These are phyloP conservation scores for Agonopterix alstromeriana DNA, from an alignment of 2,888 invertebrate species.

Conservation along the genomic window DNA sequence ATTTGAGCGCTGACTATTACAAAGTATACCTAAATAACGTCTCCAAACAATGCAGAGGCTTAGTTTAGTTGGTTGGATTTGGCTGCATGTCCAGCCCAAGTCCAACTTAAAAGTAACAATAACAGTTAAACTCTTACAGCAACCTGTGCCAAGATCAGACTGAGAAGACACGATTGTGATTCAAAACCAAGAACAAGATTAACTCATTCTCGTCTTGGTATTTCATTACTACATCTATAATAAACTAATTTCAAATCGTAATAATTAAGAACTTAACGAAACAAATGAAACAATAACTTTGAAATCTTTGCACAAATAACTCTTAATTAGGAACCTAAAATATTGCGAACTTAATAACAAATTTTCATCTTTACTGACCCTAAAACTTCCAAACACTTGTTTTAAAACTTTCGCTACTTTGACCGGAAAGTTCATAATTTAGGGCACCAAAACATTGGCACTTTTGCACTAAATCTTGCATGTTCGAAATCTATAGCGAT, in stretches of 20 bases:
- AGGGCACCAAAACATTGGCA: conserved; percentile 26
- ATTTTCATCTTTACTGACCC: conserved; percentile 27
- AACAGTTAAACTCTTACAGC: background rate
- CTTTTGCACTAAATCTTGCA: conserved; percentile 29
- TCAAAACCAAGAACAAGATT: background rate
- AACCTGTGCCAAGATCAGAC: background rate
- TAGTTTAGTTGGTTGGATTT: too few relatives aligned
- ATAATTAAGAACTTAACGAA: too few relatives aligned
- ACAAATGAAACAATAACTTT: too few relatives aligned
- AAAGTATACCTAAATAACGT: too few relatives aligned
- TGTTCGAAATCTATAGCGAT: conserved; percentile 29
- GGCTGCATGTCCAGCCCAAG: too few relatives aligned
- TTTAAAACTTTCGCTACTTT: background rate
- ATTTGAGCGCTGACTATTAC: too few relatives aligned
- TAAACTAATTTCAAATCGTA: too few relatives aligned
- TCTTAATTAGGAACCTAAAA: conserved; percentile 5
- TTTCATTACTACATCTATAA: background rate
- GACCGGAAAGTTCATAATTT: conserved; percentile 33
- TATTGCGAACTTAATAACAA: conserved; percentile 9
- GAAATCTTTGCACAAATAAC: background rate
- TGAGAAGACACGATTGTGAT: background rate
- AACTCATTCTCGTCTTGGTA: background rate
- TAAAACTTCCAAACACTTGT: conserved; percentile 1
- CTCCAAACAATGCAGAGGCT: too few relatives aligned
- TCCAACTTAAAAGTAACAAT: too few relatives aligned